A percentile compares a stretch with the other conserved stretches of the same genome.
Conservation (phyloP, 1,140 invertebrate genomes). For the Drosophila varians region DNA sequence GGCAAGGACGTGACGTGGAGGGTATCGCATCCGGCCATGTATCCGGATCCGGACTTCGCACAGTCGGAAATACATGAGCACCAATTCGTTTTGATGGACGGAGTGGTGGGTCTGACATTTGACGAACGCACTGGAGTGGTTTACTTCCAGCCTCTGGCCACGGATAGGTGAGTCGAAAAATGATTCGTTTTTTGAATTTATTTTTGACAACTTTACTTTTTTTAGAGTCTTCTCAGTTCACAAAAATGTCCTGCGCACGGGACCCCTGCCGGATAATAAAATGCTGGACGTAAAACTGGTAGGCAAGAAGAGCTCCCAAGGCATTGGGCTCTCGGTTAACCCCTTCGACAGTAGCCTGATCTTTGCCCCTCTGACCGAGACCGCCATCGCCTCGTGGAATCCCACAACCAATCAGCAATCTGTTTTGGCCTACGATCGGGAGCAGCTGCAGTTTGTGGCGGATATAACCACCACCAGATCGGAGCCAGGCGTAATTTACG, state of each 20-base stretch:
- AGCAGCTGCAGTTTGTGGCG: conserved; percentile 89
- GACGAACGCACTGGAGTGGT: conserved; percentile 87
- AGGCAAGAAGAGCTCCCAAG: conserved; percentile 92
- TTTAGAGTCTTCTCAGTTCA: conserved; percentile 89
- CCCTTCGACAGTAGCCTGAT: conserved; percentile 88
- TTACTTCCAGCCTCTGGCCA: conserved; percentile 93
- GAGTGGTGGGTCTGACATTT: conserved; percentile 90
- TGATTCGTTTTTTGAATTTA: not conserved
- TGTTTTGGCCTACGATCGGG: conserved; percentile 87
- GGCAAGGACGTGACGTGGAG: conserved; percentile 90
- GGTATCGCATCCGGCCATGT: conserved; percentile 90
- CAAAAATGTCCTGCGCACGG: conserved; percentile 88
- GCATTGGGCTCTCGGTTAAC: conserved; percentile 88
- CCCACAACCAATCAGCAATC: conserved; percentile 88
- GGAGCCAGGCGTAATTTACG: conserved; percentile 88
- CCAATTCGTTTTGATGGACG: conserved; percentile 91
- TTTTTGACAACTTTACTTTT: not conserved
- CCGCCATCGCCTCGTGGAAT: conserved; percentile 90
- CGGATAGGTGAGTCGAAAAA: conserved; percentile 85
- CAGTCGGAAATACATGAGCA: conserved; percentile 87
- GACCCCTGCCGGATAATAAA: conserved; percentile 88
- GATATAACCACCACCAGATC: conserved; percentile 87
- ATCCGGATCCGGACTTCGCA: conserved; percentile 90
- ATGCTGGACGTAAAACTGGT: conserved; percentile 89
- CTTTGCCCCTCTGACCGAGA: conserved; percentile 90